phyloP scores from a whole-genome alignment of 53 echinoderm and acorn worm genomes.

The Stichopus horrens region DNA sequence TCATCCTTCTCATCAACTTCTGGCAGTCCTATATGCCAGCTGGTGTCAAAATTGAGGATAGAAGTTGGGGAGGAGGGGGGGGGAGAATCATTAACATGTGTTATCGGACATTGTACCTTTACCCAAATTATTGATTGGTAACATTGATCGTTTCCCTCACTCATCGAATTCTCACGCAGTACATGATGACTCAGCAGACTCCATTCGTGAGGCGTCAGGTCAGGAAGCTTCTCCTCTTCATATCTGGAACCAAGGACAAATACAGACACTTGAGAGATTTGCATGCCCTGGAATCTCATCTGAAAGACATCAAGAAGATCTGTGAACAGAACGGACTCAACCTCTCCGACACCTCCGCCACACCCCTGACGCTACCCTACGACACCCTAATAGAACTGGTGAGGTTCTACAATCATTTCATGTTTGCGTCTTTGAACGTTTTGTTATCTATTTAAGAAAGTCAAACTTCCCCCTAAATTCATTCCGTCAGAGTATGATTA shows the following conservation, averaged over 20 bases:
- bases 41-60: no score
- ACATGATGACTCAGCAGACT: slow-evolving; percentile 99
- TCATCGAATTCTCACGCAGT: slow-evolving; percentile 41
- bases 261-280: slow-evolving; percentile 95
- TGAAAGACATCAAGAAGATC: slow-evolving; percentile 92
- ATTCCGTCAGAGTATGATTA: no score
- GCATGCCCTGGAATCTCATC: slow-evolving; percentile 85
- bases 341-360: slow-evolving; percentile 62
- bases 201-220: slow-evolving; percentile 96
- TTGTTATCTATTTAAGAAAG: no score
- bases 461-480: no score
- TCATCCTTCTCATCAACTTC: no score
- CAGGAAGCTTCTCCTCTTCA: slow-evolving; percentile 93
- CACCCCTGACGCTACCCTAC: slow-evolving; percentile 85
- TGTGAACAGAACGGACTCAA: slow-evolving; percentile 86
- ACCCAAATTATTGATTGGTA: no score
- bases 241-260: slow-evolving; percentile 94
- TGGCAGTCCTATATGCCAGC: no score
- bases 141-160: no score
- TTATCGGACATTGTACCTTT: no score
- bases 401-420: neutral
- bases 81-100: no score
- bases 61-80: no score
- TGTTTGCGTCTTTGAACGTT: no score
- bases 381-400: slow-evolving; percentile 97